Evolutionary conservation across 1,140 invertebrate species (phyloP).

Genomic region (Periplaneta americana): DNA sequence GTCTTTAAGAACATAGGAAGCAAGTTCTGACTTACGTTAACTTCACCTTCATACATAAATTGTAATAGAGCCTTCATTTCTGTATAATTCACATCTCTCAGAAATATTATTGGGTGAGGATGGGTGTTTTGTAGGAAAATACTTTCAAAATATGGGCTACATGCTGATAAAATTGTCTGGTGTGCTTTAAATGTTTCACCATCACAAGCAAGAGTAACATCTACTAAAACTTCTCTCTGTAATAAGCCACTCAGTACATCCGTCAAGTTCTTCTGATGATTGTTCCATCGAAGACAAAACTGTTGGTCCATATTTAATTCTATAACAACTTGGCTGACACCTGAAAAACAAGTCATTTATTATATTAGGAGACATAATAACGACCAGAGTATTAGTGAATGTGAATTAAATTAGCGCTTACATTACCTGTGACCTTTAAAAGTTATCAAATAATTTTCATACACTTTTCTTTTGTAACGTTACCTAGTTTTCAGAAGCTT

Average conservation of each 20-base stretch:
- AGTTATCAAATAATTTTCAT: background rate
- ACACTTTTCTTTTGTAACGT: background rate
- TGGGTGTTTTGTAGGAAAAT: constrained; percentile 87
- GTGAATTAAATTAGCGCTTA: constrained; percentile 1
- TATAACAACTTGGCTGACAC: constrained; percentile 10
- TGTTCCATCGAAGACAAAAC: constrained; percentile 92
- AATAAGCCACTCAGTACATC: constrained; percentile 81
- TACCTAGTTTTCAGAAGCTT: background rate
- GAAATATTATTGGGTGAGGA: constrained; percentile 87
- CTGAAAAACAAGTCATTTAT: constrained; percentile 9
- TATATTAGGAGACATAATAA: background rate
- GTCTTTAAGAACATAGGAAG: constrained; percentile 85
- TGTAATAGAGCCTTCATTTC: constrained; percentile 83
- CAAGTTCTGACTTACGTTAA: constrained; percentile 82
- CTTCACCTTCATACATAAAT: constrained; percentile 90
- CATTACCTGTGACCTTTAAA: background rate
- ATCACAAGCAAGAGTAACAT: constrained; percentile 89
- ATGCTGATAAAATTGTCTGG: constrained; percentile 88
- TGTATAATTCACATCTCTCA: constrained; percentile 81
- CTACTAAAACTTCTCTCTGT: constrained; percentile 80
- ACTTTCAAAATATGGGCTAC: constrained; percentile 91
- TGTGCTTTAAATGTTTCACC: constrained; percentile 88
- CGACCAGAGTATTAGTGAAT: background rate
- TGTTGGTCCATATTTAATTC: constrained; percentile 73
- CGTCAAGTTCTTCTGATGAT: constrained; percentile 84